These are phyloP conservation scores for Lepidocolaptes lacrymiger DNA, from an alignment of 2,797 vertebrate species.

Conservation along the genomic window DNA sequence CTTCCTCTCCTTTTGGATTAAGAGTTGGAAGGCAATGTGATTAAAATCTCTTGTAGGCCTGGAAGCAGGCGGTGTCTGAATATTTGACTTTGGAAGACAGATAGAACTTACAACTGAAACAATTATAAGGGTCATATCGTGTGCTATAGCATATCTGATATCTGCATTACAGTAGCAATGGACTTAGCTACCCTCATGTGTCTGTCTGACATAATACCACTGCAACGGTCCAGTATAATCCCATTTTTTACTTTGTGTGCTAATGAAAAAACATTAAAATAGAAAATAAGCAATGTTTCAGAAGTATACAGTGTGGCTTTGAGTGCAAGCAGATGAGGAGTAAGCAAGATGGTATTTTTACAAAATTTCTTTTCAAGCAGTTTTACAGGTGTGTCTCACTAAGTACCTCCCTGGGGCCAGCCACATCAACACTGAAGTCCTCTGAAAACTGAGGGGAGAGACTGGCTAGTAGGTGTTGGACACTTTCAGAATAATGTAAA, in stretches of 20 bases:
- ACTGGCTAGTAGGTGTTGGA: neutral
- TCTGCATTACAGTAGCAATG: neutral
- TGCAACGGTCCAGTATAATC: neutral
- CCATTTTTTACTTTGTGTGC: neutral
- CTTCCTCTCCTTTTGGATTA: neutral
- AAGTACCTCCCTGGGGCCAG: neutral
- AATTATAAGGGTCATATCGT: neutral
- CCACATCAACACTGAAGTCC: neutral
- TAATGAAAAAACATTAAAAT: neutral
- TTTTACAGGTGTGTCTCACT: neutral
- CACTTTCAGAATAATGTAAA: constrained; percentile 10
- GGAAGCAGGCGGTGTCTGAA: neutral
- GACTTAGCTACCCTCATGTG: neutral
- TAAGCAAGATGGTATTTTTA: neutral
- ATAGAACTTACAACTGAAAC: neutral
- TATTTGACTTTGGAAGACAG: neutral
- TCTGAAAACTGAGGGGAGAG: neutral
- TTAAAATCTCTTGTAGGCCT: neutral
- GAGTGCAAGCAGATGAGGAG: neutral
- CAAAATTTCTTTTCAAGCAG: neutral
- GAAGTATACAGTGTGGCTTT: neutral
- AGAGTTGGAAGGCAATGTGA: neutral
- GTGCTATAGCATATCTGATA: neutral
- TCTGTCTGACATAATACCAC: neutral
- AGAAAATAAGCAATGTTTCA: neutral